Base-by-base conservation (phyloP, 2,113 vertebrate species). In the Aptenodytes forsteri region DNA sequence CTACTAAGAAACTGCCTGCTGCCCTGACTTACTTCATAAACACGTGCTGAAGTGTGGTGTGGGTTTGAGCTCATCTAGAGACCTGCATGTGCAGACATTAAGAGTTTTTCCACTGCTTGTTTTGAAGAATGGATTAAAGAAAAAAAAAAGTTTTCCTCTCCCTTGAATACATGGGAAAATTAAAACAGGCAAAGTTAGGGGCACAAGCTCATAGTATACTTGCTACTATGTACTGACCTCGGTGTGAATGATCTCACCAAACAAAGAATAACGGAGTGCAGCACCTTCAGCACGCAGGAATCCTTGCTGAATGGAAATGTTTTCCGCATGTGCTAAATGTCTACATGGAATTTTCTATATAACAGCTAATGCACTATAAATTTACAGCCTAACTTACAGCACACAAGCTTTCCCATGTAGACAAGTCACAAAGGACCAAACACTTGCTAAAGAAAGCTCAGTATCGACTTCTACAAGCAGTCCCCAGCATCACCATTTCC, bases 361-460 rank as follows among this genome's bases (percentile, higher is more conserved):
- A 95, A 44, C 40, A 40, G 81, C 65, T 72, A 89, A 90, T 2
- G 17, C 66, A 56, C 25, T 36, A 73, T 38, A 87, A 59, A 95
- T 84, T 93, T 83, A 79, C 56, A 75, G 83, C 77, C 83, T 52
- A 79, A 67, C 47, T 71, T 82, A 19, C 3, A 56, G 66, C 40
- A 76, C 52, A 29, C n/a, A 36, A 91, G 58, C 81, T 54, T 89
- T 72, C 70, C 40, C 69, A 61, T 11, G 27, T 13, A 88, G 75
- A 34, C n/a, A 54, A 80, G 46, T 73, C 81, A 87, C 93, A 61
- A 86, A 93, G 82, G 75, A 94, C 54, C 29, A 71, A 97, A 69
- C 75, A 66, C 66, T 61, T 58, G 38, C 27, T 91, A 85, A 87
- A 77, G 26, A 73, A 88, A 88, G 55, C 44, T 83, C 59, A 83